Base-by-base conservation (phyloP, 2,113 vertebrate species). In the Dissostichus mawsoni region DNA sequence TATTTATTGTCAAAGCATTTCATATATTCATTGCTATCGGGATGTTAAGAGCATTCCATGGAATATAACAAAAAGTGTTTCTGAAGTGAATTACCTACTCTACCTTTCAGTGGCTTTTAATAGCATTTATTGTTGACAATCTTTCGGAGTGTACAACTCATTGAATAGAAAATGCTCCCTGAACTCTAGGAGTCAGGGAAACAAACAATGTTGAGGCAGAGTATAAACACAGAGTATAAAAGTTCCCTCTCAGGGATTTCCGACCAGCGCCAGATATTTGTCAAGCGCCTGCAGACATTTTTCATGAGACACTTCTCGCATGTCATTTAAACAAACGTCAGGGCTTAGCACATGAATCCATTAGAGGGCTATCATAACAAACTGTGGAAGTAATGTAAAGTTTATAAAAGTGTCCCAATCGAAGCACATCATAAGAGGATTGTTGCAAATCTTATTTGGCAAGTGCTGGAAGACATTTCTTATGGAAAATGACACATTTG, bases 361-460 rank as follows among this genome's bases (percentile, higher is more conserved):
- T 84, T 81, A 85, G 70, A 81, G 36, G 52, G 77, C 52, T 78
- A 71, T 87, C 83, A 91, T 88, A 91, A 93, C 90, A 91, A 89
- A 82, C 66, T 61, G 69, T 66, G 61, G 51, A 84, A 79, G 75
- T 84, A 80, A 82, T 65, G 71, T 74, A 67, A 87, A 85, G 80
- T 90, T 89, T 90, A 80, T 48, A 78, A 67, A 85, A 77, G 64
- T 82, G 68, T 81, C 76, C 75, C 25, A 59, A 73, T 87, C 78
- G 50, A 84, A 90, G 84, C 59, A 70, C 69, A 65, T 83, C 67
- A 20, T 48, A 5, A 77, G 73, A 70, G 33, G 59, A 69, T 17
- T 17, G 44, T 33, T 55, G 45, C 76, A 74, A 73, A 81, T 86
- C n/a, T 33, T 79, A 12, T 11, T 33, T 77, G 71, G 72, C 48